A percentile compares a stretch with the other conserved stretches of the same genome.
Evolutionary conservation across 1,140 invertebrate genomes (phyloP).

Genomic region (Diachasmimorpha longicaudata): DNA sequence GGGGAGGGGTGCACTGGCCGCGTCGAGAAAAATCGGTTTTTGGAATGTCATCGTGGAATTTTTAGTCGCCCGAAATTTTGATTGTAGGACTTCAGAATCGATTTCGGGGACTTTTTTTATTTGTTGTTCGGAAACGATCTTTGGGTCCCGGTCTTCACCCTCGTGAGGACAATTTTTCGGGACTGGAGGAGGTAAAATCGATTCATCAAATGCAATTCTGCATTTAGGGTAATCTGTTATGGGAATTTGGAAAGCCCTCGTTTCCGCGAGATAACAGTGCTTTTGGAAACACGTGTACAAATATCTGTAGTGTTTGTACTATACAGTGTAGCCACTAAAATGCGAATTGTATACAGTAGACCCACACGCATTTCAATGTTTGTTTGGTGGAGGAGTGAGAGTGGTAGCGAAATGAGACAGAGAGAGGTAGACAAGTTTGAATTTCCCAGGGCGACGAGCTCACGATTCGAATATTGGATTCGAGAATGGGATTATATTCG

Average conservation of each 20-base stretch:
- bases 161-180: no score
- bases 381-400: not conserved
- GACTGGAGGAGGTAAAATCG: not conserved
- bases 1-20: no score
- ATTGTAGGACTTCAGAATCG: no score
- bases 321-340: not conserved
- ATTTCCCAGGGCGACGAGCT: slow-evolving; percentile 25
- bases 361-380: slow-evolving; percentile 7
- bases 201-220: not conserved
- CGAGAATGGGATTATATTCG: slow-evolving; percentile 19
- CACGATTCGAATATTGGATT: slow-evolving; percentile 21
- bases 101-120: no score
- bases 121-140: no score
- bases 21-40: no score
- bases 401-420: not conserved
- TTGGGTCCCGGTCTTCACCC: no score
- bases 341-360: slow-evolving; percentile 1
- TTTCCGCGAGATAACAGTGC: not conserved
- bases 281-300: slow-evolving; percentile 2
- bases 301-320: not conserved
- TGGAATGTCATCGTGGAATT: no score
- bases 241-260: not conserved
- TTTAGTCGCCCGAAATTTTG: no score
- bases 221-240: not conserved
- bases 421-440: slow-evolving; percentile 9